Evolutionary conservation across 2,113 vertebrate genomes (phyloP).

Genomic region (Rhinopomastus cyanomelas): DNA sequence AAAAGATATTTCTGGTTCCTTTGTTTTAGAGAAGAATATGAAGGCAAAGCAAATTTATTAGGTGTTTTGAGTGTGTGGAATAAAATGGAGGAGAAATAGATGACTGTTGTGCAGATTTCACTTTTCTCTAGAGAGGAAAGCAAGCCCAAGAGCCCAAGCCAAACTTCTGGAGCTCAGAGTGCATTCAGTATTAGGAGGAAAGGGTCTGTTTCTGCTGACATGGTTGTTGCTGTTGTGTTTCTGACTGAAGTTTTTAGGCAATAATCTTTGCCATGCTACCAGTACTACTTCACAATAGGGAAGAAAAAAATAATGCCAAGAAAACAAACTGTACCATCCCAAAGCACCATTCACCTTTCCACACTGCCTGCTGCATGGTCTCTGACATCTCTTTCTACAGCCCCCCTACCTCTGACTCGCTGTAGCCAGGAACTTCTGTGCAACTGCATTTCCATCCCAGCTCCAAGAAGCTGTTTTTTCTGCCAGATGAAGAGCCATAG

Average conservation of each 20-base stretch:
- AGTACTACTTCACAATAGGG: not conserved
- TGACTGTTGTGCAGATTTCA: constrained; percentile 21
- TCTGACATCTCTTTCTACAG: not conserved
- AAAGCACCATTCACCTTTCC: not conserved
- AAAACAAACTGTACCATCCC: not conserved
- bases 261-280: not conserved
- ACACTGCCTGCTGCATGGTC: not conserved
- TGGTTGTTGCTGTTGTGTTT: not conserved
- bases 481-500: not conserved
- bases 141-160: constrained; percentile 35
- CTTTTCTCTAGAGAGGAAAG: constrained; percentile 35
- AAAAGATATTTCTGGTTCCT: constrained; percentile 23
- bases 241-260: not conserved
- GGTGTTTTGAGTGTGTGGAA: not conserved
- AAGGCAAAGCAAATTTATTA: constrained; percentile 33
- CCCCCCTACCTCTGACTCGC: not conserved
- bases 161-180: constrained; percentile 28
- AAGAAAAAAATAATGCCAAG: not conserved
- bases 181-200: not conserved
- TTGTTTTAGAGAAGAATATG: constrained; percentile 47
- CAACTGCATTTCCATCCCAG: not conserved
- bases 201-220: not conserved
- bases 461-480: not conserved
- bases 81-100: constrained; percentile 40
- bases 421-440: not conserved